Percentiles rank a stretch among this genome's conserved stretches.
phyloP scores from a whole-genome alignment of 1,140 invertebrate genomes.

The Coelopa frigida region DNA sequence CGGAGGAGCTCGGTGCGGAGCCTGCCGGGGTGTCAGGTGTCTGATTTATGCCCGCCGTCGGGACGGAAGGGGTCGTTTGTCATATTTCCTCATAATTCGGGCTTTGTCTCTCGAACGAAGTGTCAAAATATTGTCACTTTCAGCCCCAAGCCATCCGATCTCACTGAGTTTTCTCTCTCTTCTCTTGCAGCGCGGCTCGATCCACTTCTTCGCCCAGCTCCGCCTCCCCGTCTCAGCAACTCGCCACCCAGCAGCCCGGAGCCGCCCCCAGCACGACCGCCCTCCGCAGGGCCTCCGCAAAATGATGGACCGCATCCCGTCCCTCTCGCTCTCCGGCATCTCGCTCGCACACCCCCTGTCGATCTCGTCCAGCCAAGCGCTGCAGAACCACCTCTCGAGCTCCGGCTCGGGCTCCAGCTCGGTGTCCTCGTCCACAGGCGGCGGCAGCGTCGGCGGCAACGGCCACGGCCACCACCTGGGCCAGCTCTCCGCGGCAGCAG shows the following conservation, averaged over 20 bases:
- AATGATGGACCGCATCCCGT: constrained; percentile 46
- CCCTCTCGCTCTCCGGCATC: constrained; percentile 41
- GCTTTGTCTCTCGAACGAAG: too few species aligned
- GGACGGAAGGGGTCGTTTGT: neutral
- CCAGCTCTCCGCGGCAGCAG: constrained; percentile 30
- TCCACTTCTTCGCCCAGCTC: neutral
- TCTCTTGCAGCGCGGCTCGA: neutral
- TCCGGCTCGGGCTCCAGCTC: neutral
- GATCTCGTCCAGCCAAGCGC: constrained; percentile 14
- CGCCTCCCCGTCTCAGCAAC: neutral
- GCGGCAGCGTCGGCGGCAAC: constrained; percentile 20
- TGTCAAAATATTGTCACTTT: too few species aligned
- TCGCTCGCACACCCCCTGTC: constrained; percentile 42
- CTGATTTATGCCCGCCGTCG: neutral
- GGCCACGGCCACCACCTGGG: constrained; percentile 31
- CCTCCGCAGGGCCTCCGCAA: constrained; percentile 20
- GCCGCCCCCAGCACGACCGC: too few species aligned
- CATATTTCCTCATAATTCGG: neutral
- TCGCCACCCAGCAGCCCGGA: neutral
- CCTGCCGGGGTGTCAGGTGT: too few species aligned
- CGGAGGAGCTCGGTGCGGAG: too few species aligned
- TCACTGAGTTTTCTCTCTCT: neutral
- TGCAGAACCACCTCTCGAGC: constrained; percentile 15
- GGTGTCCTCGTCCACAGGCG: constrained; percentile 20
- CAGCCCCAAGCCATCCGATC: neutral